phyloP scores from a whole-genome alignment of 2,888 invertebrate species.

The Sipunculus nudus region DNA sequence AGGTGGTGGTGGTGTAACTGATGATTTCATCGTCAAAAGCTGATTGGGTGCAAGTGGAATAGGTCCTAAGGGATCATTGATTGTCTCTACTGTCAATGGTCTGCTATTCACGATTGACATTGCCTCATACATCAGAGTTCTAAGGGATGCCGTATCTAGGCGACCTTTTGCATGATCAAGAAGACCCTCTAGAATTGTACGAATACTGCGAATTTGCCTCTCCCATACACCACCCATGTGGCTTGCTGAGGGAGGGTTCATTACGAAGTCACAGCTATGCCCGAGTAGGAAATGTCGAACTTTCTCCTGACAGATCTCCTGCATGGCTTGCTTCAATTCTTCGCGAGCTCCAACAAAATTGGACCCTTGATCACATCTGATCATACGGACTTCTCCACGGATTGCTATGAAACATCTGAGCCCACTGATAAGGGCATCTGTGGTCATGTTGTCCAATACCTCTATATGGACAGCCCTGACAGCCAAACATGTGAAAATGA shows the following conservation, averaged over 20 bases:
- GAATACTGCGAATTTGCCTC: conserved; percentile 19
- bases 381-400: conserved; percentile 33
- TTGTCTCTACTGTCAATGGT: conserved; percentile 11
- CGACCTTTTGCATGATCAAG: neutral
- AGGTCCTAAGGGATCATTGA: conserved; percentile 9
- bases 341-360: conserved; percentile 44
- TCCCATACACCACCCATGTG: conserved; percentile 24
- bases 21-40: conserved; percentile 17
- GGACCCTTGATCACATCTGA: conserved; percentile 42
- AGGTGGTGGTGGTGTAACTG: conserved; percentile 13
- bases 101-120: conserved; percentile 24
- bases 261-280: conserved; percentile 10
- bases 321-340: conserved; percentile 27
- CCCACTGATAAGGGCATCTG: conserved; percentile 44
- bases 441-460: conserved; percentile 39
- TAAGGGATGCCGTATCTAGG: conserved; percentile 22
- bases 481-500: conserved; percentile 44
- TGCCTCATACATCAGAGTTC: conserved; percentile 29
- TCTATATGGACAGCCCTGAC: conserved; percentile 44
- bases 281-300: neutral
- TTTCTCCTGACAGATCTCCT: conserved; percentile 9
- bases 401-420: conserved; percentile 40
- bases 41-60: conserved; percentile 20
- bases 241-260: conserved; percentile 17
- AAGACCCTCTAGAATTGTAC: conserved; percentile 13